Evolutionary conservation across 2,113 vertebrate genomes (phyloP).

Genomic region (Eublepharis macularius): DNA sequence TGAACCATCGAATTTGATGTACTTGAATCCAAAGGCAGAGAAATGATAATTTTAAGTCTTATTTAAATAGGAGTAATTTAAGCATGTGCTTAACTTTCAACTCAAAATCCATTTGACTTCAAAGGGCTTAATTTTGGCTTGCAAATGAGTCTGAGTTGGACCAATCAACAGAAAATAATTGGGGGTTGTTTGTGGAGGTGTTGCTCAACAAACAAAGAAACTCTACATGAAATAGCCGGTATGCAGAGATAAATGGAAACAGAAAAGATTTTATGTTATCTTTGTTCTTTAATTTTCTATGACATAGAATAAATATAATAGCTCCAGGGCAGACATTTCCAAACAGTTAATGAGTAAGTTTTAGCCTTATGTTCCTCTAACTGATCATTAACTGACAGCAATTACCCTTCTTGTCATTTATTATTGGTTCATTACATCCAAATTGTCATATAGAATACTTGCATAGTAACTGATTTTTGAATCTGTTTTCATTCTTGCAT

Average conservation of each 20-base stretch:
- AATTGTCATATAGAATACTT: not conserved
- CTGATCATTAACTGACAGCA: constrained; percentile 15
- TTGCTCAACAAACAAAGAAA: not conserved
- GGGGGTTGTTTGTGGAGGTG: not conserved
- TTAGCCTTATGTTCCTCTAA: constrained; percentile 17
- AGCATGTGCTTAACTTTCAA: not conserved
- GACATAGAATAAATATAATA: constrained; percentile 16
- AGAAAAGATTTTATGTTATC: constrained; percentile 6
- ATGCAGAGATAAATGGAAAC: not conserved
- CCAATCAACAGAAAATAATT: not conserved
- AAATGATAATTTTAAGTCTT: not conserved
- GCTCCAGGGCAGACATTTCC: constrained; percentile 15
- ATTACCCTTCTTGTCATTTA: not conserved
- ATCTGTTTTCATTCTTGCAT: not conserved
- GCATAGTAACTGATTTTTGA: constrained; percentile 10
- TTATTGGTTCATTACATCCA: constrained; percentile 18
- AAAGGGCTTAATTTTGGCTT: not conserved
- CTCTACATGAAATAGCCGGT: not conserved
- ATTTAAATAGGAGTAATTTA: not conserved
- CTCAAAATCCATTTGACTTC: not conserved
- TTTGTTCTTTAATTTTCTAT: constrained; percentile 18
- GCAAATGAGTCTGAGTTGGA: not conserved
- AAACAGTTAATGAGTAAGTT: constrained; percentile 29
- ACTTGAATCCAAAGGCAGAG: not conserved
- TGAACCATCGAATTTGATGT: not conserved